Evolutionary conservation across 1,140 invertebrate species (phyloP), one percentile per base, ranked within the genome.

Genomic region (Theocolax elegans): DNA sequence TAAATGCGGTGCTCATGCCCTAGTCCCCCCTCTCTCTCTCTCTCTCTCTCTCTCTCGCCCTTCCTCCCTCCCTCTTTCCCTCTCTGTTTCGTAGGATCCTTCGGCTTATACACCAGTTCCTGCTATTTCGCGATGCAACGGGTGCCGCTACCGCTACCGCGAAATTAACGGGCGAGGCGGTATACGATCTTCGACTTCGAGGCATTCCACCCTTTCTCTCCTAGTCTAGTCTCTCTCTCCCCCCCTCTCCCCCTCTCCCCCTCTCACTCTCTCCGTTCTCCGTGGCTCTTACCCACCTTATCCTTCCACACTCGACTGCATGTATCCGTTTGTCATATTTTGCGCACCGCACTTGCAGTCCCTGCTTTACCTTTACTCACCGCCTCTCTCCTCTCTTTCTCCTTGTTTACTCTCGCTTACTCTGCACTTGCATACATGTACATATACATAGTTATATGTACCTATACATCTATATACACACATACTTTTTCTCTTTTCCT

Each of bases 1-100:
- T 60, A 72, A 73, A 71, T 68, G 66, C 62, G 68, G 44, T 60
- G 67, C 48, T 51, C 60, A 60, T 71, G 62, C 21, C 42, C 29
- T 23, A 25, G 27, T 23, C 31, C 60, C 25, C 54, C 54, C 48
- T 53, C 67, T 40, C 60, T 42, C 71, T 27, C 31, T 19, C 8
- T 13, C 35, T 19, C 40, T 60, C 56, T 23, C 35, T 38, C 58
- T 12, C 35, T 40, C 42, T 56, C 40, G 12, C 25, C 29, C 56
- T 53, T 17, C 13, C 38, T 29, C 19, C 59, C 49, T 60, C 48
- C 46, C 48, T 53, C 67, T 40, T 59, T 42, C 71, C 21, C 31
- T 25, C 8, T 13, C 35, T 19, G 40, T 60, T 49, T 23, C 35
- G 29, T 58, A 13, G n/a, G n/a, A n/a, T 25, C 12, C 49, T 56